Base-by-base conservation (phyloP, 2,797 vertebrate species). In the Percopsis omiscomaycus region DNA sequence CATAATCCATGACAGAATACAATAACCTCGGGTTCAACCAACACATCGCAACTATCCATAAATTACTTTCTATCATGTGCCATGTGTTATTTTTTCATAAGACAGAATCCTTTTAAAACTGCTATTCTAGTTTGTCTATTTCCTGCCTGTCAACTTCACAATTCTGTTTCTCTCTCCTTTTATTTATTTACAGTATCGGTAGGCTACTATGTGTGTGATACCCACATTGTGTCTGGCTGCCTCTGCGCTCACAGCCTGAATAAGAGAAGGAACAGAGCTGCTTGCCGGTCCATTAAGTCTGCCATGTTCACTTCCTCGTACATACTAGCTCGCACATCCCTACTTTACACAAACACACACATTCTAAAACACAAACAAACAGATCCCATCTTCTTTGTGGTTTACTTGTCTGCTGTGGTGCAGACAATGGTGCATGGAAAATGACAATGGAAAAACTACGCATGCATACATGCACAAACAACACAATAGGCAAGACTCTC, bases 221-320 rank as follows among this genome's bases (percentile, higher is more conserved):
- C 22, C 22, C 22, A 22, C 22, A 22, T 27, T 42, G 30, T 13
- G 11, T 58, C 11, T 5, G 22, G 15, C n/a, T 14, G 46, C 29
- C 44, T 30, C 29, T 3, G 11, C 59, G 44, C 37, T 64, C 50
- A 55, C 16, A 29, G 59, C 59, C 22, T 51, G 52, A 45, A 68
- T 57, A 56, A 64, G 49, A 81, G 55, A 15, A 59, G 37, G n/a
- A 68, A 61, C 50, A 58, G 72, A 50, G 65, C 72, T 84, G 73
- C 56, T 77, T 68, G 75, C 47, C 27, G 58, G 71, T 57, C 76
- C 64, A 68, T 81, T 84, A 79, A 81, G 82, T 82, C 78, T 82
- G 75, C 73, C 77, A 73, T 80, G 83, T 81, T 79, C 55, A 47
- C 65, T 77, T 85, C 68, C 69, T 76, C 61, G 57, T 68, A 73